Base-by-base conservation (phyloP, 2,888 invertebrate species). In the Fragum fragum region DNA sequence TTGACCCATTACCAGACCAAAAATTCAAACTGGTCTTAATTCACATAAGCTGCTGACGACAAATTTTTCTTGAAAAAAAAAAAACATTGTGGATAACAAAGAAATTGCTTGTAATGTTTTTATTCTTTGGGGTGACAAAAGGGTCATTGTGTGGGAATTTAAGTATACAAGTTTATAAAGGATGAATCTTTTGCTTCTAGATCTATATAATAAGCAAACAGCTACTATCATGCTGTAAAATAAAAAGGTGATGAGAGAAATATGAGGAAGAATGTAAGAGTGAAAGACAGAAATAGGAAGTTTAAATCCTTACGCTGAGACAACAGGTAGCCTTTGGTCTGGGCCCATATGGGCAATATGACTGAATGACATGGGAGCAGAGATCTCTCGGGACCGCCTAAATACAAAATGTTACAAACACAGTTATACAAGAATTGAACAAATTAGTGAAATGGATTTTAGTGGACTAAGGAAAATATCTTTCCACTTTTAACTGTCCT, bases 341-440 rank as follows among this genome's bases (percentile, higher is more conserved):
- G 99, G 99, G 70, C 99, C 99, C 98, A 99, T 98, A 95, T 99
- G 99, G 87, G 98, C 98, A 88, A 99, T 97, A 95, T 99, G 99
- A 93, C 98, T 98, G 96, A 99, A 99, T 95, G 99, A 99, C 68
- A 97, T 97, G 32, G 99, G 99, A 53, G 98, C 99, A 0, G 99
- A 99, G 94, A 99, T 99, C 84, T 95, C 94, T 73, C 95, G 91
- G 73, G 93, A 92, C 63, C 92, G 89, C 79, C 93, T 87, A 79
- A 90, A 91, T 63, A 75, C 39, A 71, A 39, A 82, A 73, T 28
- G 47, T 14, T n/a, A 47, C 47, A 32, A 26, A 32, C 61, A 61
- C 32, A 61, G 29, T 47, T 47, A 47, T 47, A 47, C n/a, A n/a
- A 9, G 47, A 36, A 36, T n/a, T n/a, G n/a, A n/a, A n/a, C n/a